These are phyloP conservation scores for Protonibea diacanthus DNA, from an alignment of 2,797 vertebrate species.

Conservation along the genomic window DNA sequence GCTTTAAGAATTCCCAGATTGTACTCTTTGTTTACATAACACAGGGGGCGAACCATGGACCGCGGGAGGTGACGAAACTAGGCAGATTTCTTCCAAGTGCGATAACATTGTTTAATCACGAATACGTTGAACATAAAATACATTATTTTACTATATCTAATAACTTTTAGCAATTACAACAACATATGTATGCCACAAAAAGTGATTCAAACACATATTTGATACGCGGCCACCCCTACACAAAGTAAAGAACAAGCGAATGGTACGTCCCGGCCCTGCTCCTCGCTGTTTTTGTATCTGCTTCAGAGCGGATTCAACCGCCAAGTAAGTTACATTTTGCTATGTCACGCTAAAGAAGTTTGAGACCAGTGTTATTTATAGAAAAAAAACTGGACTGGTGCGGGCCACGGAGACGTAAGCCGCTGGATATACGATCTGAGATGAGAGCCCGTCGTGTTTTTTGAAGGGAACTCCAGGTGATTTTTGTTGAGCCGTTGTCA, in stretches of 20 bases:
- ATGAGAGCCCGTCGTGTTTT: constrained; percentile 68
- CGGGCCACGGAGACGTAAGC: neutral
- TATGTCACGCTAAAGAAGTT: constrained; percentile 74
- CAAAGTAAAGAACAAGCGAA: constrained; percentile 76
- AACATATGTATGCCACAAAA: accelerated
- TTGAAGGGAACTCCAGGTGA: constrained; percentile 65
- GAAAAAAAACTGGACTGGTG: constrained; percentile 15
- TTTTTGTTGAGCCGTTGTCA: constrained; percentile 58
- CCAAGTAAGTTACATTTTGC: constrained; percentile 81
- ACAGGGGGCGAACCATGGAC: constrained; percentile 71
- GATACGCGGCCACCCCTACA: constrained; percentile 49
- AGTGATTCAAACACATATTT: neutral
- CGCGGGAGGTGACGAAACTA: constrained; percentile 17
- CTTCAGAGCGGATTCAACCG: constrained; percentile 80
- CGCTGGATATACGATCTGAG: constrained; percentile 46
- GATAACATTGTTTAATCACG: accelerated
- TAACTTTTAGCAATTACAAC: neutral
- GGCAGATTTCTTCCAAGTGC: accelerated
- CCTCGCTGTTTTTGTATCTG: constrained; percentile 84
- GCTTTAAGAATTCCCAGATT: constrained; percentile 90
- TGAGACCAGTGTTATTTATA: constrained; percentile 41
- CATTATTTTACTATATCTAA: accelerated
- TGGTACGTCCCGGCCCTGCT: constrained; percentile 85
- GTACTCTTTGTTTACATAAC: constrained; percentile 99
- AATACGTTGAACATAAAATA: accelerated